A percentile compares a stretch with the other conserved stretches of the same genome.
phyloP scores from a whole-genome alignment of 2,113 vertebrate species.

The Peucedramus taeniatus region DNA sequence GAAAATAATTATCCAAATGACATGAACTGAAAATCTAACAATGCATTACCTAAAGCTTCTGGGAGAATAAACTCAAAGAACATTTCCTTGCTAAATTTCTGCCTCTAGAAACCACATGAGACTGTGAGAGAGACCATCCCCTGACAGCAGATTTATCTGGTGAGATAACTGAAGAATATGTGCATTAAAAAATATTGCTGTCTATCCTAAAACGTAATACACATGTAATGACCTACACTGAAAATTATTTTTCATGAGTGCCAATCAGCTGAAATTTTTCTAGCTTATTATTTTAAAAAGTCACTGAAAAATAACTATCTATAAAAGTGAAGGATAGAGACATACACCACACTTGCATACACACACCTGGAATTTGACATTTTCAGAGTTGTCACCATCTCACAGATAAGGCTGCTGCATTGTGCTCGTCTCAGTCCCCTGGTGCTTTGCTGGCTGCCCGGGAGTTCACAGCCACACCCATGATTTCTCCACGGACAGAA shows the following conservation, averaged over 20 bases:
- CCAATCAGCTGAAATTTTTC: neutral
- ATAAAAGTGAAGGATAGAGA: neutral
- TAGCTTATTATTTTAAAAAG: neutral
- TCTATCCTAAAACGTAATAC: neutral
- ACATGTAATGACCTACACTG: neutral
- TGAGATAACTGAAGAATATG: neutral
- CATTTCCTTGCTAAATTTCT: neutral
- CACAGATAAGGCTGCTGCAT: too few species aligned
- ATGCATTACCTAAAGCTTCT: neutral
- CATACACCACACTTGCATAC: accelerated
- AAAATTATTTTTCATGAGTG: neutral
- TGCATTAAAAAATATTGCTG: neutral
- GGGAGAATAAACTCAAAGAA: neutral
- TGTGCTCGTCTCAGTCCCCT: neutral
- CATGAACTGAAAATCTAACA: neutral
- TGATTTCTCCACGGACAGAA: neutral
- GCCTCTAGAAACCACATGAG: neutral
- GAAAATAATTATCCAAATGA: neutral
- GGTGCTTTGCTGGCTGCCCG: accelerated
- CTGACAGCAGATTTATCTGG: neutral
- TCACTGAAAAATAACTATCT: neutral
- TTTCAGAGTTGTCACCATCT: neutral
- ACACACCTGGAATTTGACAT: neutral
- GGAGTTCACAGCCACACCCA: neutral
- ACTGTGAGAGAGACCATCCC: neutral